Conservation (phyloP, 2,113 vertebrate species). For the Hiodon tergisus region DNA sequence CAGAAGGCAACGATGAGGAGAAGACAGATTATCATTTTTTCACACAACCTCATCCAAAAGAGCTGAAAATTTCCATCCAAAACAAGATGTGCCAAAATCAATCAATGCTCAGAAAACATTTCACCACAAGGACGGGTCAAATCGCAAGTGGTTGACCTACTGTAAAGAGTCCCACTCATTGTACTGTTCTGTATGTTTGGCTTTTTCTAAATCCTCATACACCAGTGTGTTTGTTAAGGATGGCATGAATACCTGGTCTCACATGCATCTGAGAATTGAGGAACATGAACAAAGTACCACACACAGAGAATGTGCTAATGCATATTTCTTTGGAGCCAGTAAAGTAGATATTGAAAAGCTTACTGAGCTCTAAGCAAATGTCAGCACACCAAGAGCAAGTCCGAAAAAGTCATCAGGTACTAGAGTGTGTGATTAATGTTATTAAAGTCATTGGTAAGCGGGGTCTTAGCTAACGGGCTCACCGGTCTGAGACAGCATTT, state of each 20-base stretch:
- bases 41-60: constrained; percentile 43
- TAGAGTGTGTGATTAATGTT: constrained; percentile 14
- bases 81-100: neutral
- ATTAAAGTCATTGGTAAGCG: constrained; percentile 3
- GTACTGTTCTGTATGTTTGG: constrained; percentile 26
- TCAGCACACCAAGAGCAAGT: neutral
- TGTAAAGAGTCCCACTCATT: constrained; percentile 8
- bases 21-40: neutral
- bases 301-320: constrained; percentile 23
- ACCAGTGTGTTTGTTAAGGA: constrained; percentile 1
- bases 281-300: constrained; percentile 23
- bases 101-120: neutral
- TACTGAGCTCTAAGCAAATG: constrained; percentile 15
- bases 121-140: constrained; percentile 18
- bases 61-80: constrained; percentile 34
- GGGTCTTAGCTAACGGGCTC: neutral
- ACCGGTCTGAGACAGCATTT: neutral
- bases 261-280: constrained; percentile 19
- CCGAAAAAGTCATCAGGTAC: constrained; percentile 17
- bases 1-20: neutral
- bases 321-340: constrained; percentile 19
- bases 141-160: constrained; percentile 23
- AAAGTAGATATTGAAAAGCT: constrained; percentile 16
- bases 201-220: constrained; percentile 16
- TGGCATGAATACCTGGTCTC: constrained; percentile 28